Evolutionary conservation across 2,113 vertebrate genomes (phyloP).

Genomic region (Atractosteus spatula): DNA sequence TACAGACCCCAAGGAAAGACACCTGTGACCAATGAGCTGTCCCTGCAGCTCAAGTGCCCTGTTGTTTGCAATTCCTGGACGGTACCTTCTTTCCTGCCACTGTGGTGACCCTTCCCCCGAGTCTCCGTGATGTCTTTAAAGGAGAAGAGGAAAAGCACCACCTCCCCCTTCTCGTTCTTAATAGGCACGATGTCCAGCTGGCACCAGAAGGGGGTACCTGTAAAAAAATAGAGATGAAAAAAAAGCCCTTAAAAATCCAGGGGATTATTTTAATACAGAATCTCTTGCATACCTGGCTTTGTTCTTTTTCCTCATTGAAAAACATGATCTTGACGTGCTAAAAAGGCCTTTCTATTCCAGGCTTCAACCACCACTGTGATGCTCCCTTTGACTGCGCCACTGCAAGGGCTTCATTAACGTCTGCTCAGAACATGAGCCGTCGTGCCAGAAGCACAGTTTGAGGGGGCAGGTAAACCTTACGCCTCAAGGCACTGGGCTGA

Average conservation of each 20-base stretch:
- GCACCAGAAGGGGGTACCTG: conserved; percentile 86
- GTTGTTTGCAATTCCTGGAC: too few species aligned
- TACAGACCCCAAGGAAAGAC: too few species aligned
- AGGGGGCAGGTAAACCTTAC: neutral
- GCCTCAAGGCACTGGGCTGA: conserved; percentile 3
- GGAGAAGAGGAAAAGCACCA: conserved; percentile 92
- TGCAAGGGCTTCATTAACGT: too few species aligned
- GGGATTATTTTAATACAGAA: neutral
- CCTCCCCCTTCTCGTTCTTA: conserved; percentile 93
- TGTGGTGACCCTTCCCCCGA: conserved; percentile 53
- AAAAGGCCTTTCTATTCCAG: too few species aligned
- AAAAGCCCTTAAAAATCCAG: neutral
- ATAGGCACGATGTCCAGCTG: conserved; percentile 92
- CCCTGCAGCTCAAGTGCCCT: too few species aligned
- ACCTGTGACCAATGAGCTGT: too few species aligned
- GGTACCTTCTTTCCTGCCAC: conserved; percentile 71
- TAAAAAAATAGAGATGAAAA: neutral
- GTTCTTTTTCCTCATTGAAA: neutral
- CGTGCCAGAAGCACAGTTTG: neutral
- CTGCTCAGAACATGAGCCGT: too few species aligned
- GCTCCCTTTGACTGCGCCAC: too few species aligned
- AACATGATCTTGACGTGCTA: too few species aligned
- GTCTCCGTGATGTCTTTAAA: conserved; percentile 91
- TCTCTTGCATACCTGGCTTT: neutral
- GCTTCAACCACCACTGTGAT: too few species aligned